Base-by-base conservation (phyloP, 2,888 invertebrate species). In the Lamproptera curius region DNA sequence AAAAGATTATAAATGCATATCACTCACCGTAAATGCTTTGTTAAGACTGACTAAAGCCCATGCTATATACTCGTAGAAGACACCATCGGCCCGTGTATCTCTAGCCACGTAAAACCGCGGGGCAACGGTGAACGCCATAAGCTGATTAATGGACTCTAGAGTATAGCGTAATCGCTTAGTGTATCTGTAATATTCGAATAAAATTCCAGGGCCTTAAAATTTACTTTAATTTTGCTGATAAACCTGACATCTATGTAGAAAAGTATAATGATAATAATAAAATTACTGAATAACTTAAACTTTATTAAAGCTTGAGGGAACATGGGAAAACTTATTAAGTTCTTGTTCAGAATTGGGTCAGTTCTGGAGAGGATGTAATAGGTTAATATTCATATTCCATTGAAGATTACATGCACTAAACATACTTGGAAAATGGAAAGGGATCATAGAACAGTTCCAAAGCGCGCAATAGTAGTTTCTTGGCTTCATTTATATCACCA, bases 391-490 rank as follows among this genome's bases (percentile, higher is more conserved):
- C n/a, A n/a, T n/a, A n/a, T n/a, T n/a, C n/a, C n/a, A n/a, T n/a
- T n/a, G n/a, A n/a, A n/a, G n/a, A n/a, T n/a, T n/a, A n/a, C n/a
- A n/a, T n/a, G n/a, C n/a, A n/a, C n/a, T n/a, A n/a, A n/a, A n/a
- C n/a, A 59, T 59, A 74, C 73, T 60, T 67, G 17, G 69, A 57
- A 8, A 59, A 11, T 1, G 79, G 79, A 38, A 76, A 80, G 0
- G 78, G 74, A 28, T 68, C 63, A 11, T 60, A 54, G 42, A 67
- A 79, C 1, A 80, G 62, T 35, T 67, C 54, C 74, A 83, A 69
- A 9, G 83, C 81, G 1, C 55, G 52, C 0, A 70, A 51, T 26
- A 82, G 55, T 28, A 67, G 69, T 26, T 67, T 70, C 44, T 59
- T 65, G 1, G 82, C 76, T 50, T 78, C 75, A 1, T 48, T 57